Conservation (phyloP, 2,888 invertebrate genomes). For the Nemotelus nigrinus region DNA sequence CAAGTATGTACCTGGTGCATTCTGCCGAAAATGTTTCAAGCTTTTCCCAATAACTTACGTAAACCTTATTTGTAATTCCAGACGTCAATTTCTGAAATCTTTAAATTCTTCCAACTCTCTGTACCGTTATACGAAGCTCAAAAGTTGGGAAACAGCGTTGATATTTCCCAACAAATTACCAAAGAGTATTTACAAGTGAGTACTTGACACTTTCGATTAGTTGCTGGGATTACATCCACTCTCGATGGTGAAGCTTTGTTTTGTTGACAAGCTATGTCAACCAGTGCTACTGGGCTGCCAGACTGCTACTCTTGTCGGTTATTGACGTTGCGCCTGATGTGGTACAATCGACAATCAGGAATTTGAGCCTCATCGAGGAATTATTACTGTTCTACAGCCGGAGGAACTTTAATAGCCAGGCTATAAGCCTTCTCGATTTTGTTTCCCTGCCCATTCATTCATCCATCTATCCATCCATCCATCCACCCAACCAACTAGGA, state of each 20-base stretch:
- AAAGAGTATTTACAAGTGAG: slow-evolving; percentile 40
- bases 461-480: slow-evolving; percentile 3
- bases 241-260: background rate
- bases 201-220: slow-evolving; percentile 43
- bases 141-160: too few relatives aligned
- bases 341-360: slow-evolving; percentile 36
- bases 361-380: slow-evolving; percentile 41
- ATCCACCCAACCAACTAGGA: slow-evolving; percentile 2
- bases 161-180: background rate
- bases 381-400: slow-evolving; percentile 35
- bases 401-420: slow-evolving; percentile 13
- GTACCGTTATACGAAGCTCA: too few relatives aligned
- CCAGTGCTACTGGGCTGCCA: background rate
- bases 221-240: slow-evolving; percentile 27
- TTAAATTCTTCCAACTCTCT: too few relatives aligned
- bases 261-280: slow-evolving; percentile 34
- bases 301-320: background rate
- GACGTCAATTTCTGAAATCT: too few relatives aligned
- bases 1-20: too few relatives aligned
- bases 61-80: too few relatives aligned
- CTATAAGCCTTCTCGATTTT: background rate
- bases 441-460: background rate
- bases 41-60: too few relatives aligned
- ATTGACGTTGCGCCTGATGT: slow-evolving; percentile 14
- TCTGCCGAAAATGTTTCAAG: too few relatives aligned